Percentiles rank a stretch among this genome's conserved stretches.
Conservation (phyloP, 2,797 vertebrate species). For the Morus bassanus region DNA sequence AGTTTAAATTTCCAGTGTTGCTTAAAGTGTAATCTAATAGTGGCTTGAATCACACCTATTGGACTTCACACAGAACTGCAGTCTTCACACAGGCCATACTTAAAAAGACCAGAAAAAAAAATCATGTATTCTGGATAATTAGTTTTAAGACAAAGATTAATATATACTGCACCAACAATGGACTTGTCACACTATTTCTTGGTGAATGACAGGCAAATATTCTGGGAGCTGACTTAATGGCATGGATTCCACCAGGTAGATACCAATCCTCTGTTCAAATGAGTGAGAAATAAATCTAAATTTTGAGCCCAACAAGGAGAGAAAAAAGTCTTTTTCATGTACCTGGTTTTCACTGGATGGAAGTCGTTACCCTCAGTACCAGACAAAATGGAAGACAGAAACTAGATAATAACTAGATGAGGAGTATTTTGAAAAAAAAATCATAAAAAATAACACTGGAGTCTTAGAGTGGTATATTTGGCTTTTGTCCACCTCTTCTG, state of each 20-base stretch:
- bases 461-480: neutral
- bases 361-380: neutral
- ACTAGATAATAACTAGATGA: neutral
- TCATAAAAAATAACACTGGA: neutral
- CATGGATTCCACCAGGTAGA: neutral
- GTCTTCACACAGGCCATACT: neutral
- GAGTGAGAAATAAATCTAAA: neutral
- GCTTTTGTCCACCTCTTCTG: neutral
- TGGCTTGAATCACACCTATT: neutral
- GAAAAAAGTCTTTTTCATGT: neutral
- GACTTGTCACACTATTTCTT: neutral
- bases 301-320: neutral
- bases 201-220: neutral
- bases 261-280: neutral
- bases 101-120: neutral
- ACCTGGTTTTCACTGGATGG: neutral
- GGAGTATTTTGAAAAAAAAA: neutral
- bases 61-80: neutral
- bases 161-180: neutral
- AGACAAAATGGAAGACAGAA: neutral
- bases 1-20: neutral
- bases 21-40: neutral
- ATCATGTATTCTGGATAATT: neutral
- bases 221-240: neutral
- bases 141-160: neutral